Evolutionary conservation across 2,888 invertebrate species (phyloP), one percentile per base, ranked within the genome.

Genomic region (Chrysopilus asiliformis): DNA sequence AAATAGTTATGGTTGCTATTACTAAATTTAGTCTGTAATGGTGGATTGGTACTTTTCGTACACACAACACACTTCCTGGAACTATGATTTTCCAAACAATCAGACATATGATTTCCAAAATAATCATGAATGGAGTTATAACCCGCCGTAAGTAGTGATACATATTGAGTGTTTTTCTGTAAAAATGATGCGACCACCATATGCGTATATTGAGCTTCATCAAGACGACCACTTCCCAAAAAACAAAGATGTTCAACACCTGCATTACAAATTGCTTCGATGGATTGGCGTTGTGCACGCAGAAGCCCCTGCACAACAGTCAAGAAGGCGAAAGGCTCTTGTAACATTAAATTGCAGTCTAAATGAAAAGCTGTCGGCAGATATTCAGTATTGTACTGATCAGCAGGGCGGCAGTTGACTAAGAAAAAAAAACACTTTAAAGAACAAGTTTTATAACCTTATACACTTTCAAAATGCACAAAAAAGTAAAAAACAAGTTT

Each of bases 131-230:
- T 76, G 17, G 83, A 79, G 49, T 70, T 68, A 64, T 93, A 97
- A 3, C 97, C 97, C 39, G 93, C 93, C 46, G 81, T 79, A 13
- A 94, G 72, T 64, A 94, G 74, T 32, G 91, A 89, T 32, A 98
- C 87, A 58, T 87, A 94, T 50, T 84, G 82, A 1, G 85, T 86
- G 56, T 89, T 85, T 57, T 86, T 83, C 63, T 95, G 94, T 30
- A 98, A 69, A 61, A 98, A 95, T 39, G 90, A 89, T 6, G 97
- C 90, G 13, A 98, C 87, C 16, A 95, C 94, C 97, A 98, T 98
- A 57, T 94, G 85, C 13, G 94, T 90, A 57, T 91, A 93, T 50
- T 86, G 85, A 59, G 94, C 94, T 65, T 90, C 89, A 54, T 91
- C 91, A 48, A 83, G 77, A 32, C 89, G 72, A 2, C 95, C 95